Base-by-base conservation (phyloP, 1,140 invertebrate species). In the Apocrypta bakeri region DNA sequence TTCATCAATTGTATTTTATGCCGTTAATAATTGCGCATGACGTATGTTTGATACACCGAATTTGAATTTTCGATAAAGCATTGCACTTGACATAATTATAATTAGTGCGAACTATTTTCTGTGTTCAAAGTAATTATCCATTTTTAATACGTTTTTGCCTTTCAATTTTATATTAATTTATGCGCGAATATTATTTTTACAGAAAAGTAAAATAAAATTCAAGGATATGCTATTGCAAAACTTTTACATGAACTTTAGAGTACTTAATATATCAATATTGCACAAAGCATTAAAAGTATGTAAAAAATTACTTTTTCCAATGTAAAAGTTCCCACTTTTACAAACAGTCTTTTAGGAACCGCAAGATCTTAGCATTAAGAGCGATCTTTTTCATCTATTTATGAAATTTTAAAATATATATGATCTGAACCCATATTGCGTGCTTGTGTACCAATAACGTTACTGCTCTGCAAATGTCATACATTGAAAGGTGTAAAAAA, bases 251-350 rank as follows among this genome's bases (percentile, higher is more conserved):
- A 68, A 81, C 31, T 75, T 66, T 81, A 56, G 72, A 68, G 79
- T 81, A 75, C 66, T 75, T 81, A 81, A 81, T 68, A 74, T 68
- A 75, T n/a, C 17, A 21, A 48, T 11, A 40, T 73, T 80, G 48
- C 48, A 80, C 40, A 61, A 37, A 17, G 17, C 9, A 71, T 72
- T 37, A 31, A 61, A 71, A 72, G 40, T 79, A 79, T 31, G 33
- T 66, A 69, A 71, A 78, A 71, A 71, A 79, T 69, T 61, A 12
- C 63, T 37, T 77, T 64, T 37, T 64, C 12, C 3, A 27, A 11
- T 74, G 21, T 64, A 48, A 66, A 68, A 69, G 40, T 21, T 69
- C 33, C 33, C 24, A 63, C 9, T 73, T 73, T 64, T 73, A 12
- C n/a, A 72, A 66, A 25, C 25, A 66, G 75, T 76, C 56, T 40